A percentile compares a stretch with the other conserved stretches of the same genome.
Conservation (phyloP, 2,797 vertebrate genomes). For the Pelodytes ibericus region DNA sequence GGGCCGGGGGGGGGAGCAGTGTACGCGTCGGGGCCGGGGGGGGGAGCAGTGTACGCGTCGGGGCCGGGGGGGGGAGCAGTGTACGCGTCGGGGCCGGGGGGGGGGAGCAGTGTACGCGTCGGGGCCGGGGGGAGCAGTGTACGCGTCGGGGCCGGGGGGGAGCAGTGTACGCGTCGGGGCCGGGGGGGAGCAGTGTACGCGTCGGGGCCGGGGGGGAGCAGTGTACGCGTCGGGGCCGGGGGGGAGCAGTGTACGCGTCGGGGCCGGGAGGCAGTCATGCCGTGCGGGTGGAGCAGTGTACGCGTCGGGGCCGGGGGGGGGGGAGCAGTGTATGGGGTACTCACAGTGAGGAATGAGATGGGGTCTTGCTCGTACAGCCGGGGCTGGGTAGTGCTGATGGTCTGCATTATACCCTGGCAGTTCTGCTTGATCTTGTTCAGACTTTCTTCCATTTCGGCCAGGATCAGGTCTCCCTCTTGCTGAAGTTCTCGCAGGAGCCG, state of each 20-base stretch:
- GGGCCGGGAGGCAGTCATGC: neutral
- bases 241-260: neutral
- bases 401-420: conserved; percentile 46
- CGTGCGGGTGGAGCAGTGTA: conserved; percentile 7
- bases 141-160: neutral
- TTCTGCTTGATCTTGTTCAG: conserved; percentile 54
- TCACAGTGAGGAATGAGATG: conserved; percentile 50
- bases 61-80: neutral
- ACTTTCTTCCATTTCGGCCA: conserved; percentile 49
- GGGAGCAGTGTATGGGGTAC: neutral
- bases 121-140: neutral
- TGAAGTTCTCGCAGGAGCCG: conserved; percentile 58
- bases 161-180: neutral
- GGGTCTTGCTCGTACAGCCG: conserved; percentile 36
- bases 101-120: neutral
- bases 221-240: neutral
- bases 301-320: neutral
- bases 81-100: neutral
- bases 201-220: neutral
- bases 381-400: conserved; percentile 45
- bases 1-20: conserved; percentile 30
- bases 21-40: conserved; percentile 22
- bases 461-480: conserved; percentile 57
- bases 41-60: neutral
- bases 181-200: neutral